These are phyloP conservation scores for Lasioglossum vierecki DNA, from an alignment of 2,888 invertebrate species.

Conservation along the genomic window DNA sequence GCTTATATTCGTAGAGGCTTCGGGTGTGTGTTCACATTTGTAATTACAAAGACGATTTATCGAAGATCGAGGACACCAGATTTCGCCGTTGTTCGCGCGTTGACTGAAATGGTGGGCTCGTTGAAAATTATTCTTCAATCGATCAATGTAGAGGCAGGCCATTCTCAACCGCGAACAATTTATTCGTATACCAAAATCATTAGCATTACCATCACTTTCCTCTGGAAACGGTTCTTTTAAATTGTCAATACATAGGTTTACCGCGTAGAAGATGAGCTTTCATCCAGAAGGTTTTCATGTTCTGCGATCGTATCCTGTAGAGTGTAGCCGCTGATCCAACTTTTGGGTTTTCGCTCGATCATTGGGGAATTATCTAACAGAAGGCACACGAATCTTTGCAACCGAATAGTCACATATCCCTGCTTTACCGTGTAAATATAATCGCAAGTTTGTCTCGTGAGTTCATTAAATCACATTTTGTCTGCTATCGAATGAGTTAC, in stretches of 20 bases:
- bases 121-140: conserved; percentile 58
- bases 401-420: conserved; percentile 18
- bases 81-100: conserved; percentile 27
- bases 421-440: not conserved
- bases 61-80: conserved; percentile 57
- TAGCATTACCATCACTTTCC: not conserved
- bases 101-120: conserved; percentile 24
- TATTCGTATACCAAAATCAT: not conserved
- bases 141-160: conserved; percentile 61
- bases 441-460: conserved; percentile 21
- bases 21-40: not conserved
- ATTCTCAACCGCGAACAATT: conserved; percentile 20
- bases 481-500: conserved; percentile 14
- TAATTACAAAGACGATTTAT: conserved; percentile 31
- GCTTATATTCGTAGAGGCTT: not conserved
- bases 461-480: conserved; percentile 46
- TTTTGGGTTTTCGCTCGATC: not conserved
- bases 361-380: not conserved
- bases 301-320: not conserved
- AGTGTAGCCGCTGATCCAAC: not conserved
- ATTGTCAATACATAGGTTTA: not conserved
- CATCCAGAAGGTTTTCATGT: conserved; percentile 12
- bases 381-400: not conserved
- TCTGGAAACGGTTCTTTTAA: not conserved
- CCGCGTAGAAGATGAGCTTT: not conserved